These are phyloP conservation scores for Laspeyria flexula DNA, from an alignment of 2,888 invertebrate genomes.

Conservation along the genomic window DNA sequence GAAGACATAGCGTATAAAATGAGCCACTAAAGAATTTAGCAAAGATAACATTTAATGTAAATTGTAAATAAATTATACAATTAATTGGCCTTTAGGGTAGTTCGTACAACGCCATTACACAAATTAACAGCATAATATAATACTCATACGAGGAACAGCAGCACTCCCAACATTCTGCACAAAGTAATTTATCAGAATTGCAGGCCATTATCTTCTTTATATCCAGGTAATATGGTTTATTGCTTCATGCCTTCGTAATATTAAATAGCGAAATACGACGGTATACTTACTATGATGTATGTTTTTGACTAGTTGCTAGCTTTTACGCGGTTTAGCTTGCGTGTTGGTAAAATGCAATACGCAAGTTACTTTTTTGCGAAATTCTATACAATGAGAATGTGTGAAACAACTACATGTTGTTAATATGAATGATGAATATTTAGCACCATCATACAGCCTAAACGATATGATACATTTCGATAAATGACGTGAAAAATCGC, in stretches of 20 bases:
- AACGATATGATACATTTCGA: too few species aligned
- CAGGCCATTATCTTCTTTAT: slow-evolving; percentile 43
- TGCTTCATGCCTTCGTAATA: slow-evolving; percentile 30
- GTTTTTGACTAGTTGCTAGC: not conserved
- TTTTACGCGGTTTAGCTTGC: not conserved
- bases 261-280: slow-evolving; percentile 18
- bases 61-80: slow-evolving; percentile 33
- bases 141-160: slow-evolving; percentile 35
- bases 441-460: too few species aligned
- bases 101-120: slow-evolving; percentile 47
- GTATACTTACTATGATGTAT: not conserved
- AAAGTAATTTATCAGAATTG: slow-evolving; percentile 43
- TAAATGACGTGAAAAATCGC: too few species aligned
- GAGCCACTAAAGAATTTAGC: slow-evolving; percentile 22
- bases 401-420: too few species aligned
- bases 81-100: slow-evolving; percentile 30
- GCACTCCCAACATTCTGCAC: slow-evolving; percentile 42
- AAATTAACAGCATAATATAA: slow-evolving; percentile 54
- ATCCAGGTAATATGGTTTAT: slow-evolving; percentile 44
- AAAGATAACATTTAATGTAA: slow-evolving; percentile 40
- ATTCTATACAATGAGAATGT: too few species aligned
- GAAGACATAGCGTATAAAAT: slow-evolving; percentile 3
- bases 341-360: not conserved
- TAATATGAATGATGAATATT: too few species aligned
- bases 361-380: too few species aligned